These are phyloP conservation scores for Chromis chromis DNA, from an alignment of 2,797 vertebrate genomes.

Conservation along the genomic window DNA sequence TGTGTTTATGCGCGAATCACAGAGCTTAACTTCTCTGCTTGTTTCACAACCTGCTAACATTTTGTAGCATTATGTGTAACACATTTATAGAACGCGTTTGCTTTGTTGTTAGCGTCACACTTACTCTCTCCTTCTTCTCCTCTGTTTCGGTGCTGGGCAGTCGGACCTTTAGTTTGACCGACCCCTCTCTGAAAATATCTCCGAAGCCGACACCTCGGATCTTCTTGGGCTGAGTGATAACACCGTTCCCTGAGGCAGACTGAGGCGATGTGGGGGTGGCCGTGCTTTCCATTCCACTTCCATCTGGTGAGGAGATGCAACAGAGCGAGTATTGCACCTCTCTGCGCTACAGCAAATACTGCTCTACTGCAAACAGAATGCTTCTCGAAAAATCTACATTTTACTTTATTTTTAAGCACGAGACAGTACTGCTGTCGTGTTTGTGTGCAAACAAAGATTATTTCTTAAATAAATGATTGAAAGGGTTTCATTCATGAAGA, in stretches of 20 bases:
- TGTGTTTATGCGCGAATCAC: too few relatives aligned
- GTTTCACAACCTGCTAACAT: too few relatives aligned
- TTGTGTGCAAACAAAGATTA: not conserved
- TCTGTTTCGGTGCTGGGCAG: conserved; percentile 86
- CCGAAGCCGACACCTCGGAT: conserved; percentile 93
- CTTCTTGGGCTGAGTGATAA: conserved; percentile 92
- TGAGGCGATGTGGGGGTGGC: conserved; percentile 82
- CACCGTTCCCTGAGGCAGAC: conserved; percentile 82
- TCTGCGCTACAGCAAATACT: too few relatives aligned
- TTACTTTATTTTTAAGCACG: conserved; percentile 4
- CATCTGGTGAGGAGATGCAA: conserved; percentile 76
- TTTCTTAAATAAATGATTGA: not conserved
- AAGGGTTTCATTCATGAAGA: not conserved
- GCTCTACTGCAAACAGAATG: too few relatives aligned
- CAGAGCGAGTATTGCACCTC: not conserved
- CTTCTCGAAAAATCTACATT: not conserved
- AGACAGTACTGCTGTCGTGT: not conserved
- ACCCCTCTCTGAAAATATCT: conserved; percentile 95
- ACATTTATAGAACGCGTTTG: not conserved
- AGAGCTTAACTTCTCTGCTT: too few relatives aligned
- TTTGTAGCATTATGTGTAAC: too few relatives aligned
- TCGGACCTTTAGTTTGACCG: conserved; percentile 90
- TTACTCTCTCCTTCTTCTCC: conserved; percentile 93
- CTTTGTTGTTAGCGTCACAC: conserved; percentile 36
- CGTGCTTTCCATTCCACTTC: conserved; percentile 59